Conservation (phyloP, 53 echinoderm and acorn worm species). For the Antedon mediterranea region DNA sequence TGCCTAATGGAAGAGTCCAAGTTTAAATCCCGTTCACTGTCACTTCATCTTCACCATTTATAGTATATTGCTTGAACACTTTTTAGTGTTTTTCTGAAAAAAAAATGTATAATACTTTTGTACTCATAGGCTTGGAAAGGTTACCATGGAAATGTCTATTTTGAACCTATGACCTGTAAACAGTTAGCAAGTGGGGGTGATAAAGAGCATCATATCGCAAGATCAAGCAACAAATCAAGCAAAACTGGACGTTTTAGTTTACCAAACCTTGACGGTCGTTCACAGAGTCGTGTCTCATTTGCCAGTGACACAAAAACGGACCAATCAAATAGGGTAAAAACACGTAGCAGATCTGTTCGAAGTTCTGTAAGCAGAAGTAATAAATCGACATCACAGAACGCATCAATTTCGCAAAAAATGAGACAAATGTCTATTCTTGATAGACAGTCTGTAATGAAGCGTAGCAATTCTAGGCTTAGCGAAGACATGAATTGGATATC, state of each 20-base stretch:
- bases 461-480: conserved; percentile 47
- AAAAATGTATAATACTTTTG: neutral
- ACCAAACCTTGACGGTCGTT: neutral
- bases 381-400: neutral
- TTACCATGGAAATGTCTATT: conserved; percentile 86
- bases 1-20: too few relatives aligned
- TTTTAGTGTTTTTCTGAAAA: too few relatives aligned
- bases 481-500: conserved; percentile 82
- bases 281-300: neutral
- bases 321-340: neutral
- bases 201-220: neutral
- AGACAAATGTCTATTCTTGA: conserved; percentile 69
- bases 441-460: conserved; percentile 43
- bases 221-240: neutral
- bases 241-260: neutral
- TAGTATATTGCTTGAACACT: too few relatives aligned
- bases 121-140: conserved; percentile 77
- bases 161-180: conserved; percentile 71
- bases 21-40: too few relatives aligned
- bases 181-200: neutral
- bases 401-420: neutral
- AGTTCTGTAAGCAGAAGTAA: neutral
- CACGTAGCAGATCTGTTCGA: neutral
- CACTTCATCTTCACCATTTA: too few relatives aligned
- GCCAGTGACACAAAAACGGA: neutral